phyloP scores from a whole-genome alignment of 2,113 vertebrate genomes.

The Maccullochella peelii region DNA sequence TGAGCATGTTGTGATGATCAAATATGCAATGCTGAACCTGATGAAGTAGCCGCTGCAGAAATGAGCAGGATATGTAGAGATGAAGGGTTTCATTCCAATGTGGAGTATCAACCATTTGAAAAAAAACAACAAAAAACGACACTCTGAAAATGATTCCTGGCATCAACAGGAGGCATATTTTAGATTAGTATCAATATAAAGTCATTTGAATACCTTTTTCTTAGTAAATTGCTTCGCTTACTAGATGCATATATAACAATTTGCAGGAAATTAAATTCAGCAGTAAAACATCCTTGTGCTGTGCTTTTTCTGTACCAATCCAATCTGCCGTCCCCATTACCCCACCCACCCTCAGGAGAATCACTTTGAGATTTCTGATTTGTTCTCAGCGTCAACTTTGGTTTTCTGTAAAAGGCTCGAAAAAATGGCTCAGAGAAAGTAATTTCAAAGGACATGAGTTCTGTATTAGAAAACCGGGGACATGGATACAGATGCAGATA shows the following conservation, averaged over 20 bases:
- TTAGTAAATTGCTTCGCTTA: slow-evolving; percentile 25
- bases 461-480: slow-evolving; percentile 25
- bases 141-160: not conserved
- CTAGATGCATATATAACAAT: not conserved
- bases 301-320: not conserved
- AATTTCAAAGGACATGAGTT: slow-evolving; percentile 53
- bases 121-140: not conserved
- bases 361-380: slow-evolving; percentile 45
- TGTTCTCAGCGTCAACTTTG: slow-evolving; percentile 49
- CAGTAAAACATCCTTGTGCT: slow-evolving; percentile 41
- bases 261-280: slow-evolving; percentile 21
- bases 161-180: slow-evolving; percentile 8
- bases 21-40: slow-evolving; percentile 1
- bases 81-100: slow-evolving; percentile 1
- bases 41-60: not conserved
- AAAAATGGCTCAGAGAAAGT: slow-evolving; percentile 43
- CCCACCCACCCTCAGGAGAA: slow-evolving; percentile 1
- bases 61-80: not conserved
- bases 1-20: slow-evolving; percentile 25
- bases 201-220: slow-evolving; percentile 24
- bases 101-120: not conserved
- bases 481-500: slow-evolving; percentile 22
- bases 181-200: slow-evolving; percentile 3
- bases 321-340: not conserved
- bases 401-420: slow-evolving; percentile 27